Evolutionary conservation across 2,113 vertebrate species (phyloP).

Genomic region (Litocranius walleri): DNA sequence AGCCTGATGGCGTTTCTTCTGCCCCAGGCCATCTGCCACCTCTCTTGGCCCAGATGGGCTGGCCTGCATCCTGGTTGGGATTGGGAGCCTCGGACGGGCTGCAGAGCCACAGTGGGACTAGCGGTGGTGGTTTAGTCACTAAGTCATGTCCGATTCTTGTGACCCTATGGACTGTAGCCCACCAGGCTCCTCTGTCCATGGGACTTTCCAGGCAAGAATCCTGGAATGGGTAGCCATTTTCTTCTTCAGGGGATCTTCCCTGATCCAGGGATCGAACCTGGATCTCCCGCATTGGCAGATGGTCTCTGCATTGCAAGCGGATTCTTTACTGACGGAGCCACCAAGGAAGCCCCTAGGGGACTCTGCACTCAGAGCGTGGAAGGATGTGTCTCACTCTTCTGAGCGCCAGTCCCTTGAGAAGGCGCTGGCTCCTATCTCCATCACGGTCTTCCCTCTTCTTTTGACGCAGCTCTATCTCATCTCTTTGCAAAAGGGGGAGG

Average conservation of each 20-base stretch:
- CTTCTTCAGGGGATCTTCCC: neutral
- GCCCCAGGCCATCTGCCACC: neutral
- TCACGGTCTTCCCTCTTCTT: neutral
- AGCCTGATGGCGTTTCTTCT: conserved; percentile 36
- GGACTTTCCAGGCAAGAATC: neutral
- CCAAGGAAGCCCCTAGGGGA: neutral
- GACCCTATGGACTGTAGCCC: neutral
- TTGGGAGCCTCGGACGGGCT: neutral
- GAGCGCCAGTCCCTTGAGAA: neutral
- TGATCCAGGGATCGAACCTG: neutral
- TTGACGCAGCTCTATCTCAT: neutral
- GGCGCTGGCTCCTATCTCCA: neutral
- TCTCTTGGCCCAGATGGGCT: conserved; percentile 1
- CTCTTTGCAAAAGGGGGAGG: neutral
- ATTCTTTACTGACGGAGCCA: neutral
- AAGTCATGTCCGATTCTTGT: neutral
- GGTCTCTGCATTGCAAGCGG: neutral
- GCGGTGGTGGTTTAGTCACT: neutral
- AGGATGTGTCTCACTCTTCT: neutral
- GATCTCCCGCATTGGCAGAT: neutral
- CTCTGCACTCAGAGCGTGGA: neutral
- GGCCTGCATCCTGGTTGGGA: neutral
- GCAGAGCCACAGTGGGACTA: neutral
- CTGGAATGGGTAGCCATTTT: neutral
- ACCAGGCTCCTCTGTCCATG: neutral